Conservation (phyloP, 2,113 vertebrate genomes). For the Pseudopipra pipra region DNA sequence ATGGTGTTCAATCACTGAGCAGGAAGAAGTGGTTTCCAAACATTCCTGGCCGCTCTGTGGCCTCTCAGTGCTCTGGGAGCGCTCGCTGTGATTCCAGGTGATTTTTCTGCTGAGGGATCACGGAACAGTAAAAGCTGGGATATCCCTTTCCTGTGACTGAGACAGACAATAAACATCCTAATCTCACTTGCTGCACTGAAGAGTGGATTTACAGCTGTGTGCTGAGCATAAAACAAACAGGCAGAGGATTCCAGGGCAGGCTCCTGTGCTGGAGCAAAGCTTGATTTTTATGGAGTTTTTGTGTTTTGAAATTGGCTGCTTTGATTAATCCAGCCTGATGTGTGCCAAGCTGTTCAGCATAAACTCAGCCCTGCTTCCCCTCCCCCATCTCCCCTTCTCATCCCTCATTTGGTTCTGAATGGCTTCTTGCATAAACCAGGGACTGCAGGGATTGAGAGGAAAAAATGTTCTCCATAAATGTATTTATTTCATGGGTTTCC, state of each 20-base stretch:
- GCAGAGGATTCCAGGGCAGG: not conserved
- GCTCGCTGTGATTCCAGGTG: not conserved
- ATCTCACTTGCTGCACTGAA: conserved; percentile 23
- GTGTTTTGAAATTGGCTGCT: conserved; percentile 56
- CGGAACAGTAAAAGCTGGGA: not conserved
- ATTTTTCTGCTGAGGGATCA: not conserved
- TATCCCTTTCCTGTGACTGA: not conserved
- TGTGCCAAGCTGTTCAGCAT: conserved; percentile 56
- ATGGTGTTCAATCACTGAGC: not conserved
- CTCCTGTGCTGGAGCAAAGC: conserved; percentile 55
- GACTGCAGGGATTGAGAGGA: not conserved
- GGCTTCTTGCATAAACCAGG: not conserved
- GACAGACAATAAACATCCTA: conserved; percentile 35
- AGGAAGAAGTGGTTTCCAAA: not conserved
- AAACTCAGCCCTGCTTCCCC: not conserved
- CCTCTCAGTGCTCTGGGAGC: not conserved
- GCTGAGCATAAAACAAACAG: conserved; percentile 44
- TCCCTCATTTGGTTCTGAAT: not conserved
- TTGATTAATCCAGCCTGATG: conserved; percentile 57
- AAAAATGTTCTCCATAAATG: not conserved
- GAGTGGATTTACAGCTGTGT: conserved; percentile 54
- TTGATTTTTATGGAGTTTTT: not conserved
- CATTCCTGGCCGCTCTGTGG: not conserved
- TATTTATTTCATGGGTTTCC: not conserved
- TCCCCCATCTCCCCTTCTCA: not conserved